phyloP scores from a whole-genome alignment of 2,888 invertebrate species.

The Petrolisthes cinctipes region DNA sequence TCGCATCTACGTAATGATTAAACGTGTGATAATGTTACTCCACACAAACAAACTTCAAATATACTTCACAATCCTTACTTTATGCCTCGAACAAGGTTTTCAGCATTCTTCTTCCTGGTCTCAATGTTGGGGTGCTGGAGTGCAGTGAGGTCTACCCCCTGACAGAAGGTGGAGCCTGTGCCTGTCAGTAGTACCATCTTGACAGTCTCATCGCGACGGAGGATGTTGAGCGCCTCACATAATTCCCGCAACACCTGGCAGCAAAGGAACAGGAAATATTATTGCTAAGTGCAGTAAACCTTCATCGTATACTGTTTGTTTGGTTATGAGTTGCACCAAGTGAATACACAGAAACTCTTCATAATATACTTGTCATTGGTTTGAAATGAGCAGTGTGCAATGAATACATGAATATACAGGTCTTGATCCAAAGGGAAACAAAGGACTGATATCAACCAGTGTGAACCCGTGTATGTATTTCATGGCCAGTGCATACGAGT shows the following conservation, averaged over 20 bases:
- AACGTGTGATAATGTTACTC: background rate
- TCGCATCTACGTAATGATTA: background rate
- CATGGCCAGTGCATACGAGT: too few species aligned
- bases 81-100: slow-evolving; percentile 79
- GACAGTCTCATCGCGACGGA: slow-evolving; percentile 77
- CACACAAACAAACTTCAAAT: background rate
- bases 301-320: too few species aligned
- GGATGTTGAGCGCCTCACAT: slow-evolving; percentile 77
- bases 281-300: too few species aligned
- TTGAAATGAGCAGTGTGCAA: too few species aligned
- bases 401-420: too few species aligned
- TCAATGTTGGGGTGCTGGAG: slow-evolving; percentile 76
- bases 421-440: too few species aligned
- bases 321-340: too few species aligned
- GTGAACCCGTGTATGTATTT: too few species aligned
- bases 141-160: slow-evolving; percentile 83
- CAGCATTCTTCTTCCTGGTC: slow-evolving; percentile 77
- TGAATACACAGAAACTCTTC: too few species aligned
- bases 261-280: background rate
- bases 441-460: too few species aligned
- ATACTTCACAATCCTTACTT: slow-evolving; percentile 75
- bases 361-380: too few species aligned
- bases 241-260: slow-evolving; percentile 81
- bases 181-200: slow-evolving; percentile 82
- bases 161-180: slow-evolving; percentile 82